These are phyloP conservation scores for Rambutsinella grinnellia DNA, from an alignment of 2,888 invertebrate species.

Conservation along the genomic window DNA sequence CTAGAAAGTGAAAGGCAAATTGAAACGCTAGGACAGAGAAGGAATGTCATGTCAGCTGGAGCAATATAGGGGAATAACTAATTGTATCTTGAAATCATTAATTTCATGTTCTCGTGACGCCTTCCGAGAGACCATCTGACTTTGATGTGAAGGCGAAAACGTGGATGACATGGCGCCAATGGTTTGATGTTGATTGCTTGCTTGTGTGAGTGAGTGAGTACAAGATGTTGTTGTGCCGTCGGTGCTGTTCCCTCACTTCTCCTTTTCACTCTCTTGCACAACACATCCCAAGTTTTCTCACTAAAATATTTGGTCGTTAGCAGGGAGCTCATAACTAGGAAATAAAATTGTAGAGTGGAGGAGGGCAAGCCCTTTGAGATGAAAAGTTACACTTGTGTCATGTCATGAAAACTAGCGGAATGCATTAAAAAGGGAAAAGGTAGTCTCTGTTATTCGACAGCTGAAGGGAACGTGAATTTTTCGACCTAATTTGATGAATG, in stretches of 20 bases:
- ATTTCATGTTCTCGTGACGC: conserved; percentile 32
- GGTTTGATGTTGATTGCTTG: conserved; percentile 33
- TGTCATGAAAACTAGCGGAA: no score
- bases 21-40: conserved; percentile 24
- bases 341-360: background rate
- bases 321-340: background rate
- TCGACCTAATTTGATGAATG: conserved; percentile 51
- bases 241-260: background rate
- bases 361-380: background rate
- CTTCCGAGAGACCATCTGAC: conserved; percentile 24
- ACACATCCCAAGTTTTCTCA: background rate
- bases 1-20: conserved; percentile 13
- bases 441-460: conserved; percentile 12
- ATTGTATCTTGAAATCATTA: conserved; percentile 44
- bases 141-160: conserved; percentile 22
- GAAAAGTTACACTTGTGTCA: background rate
- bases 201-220: background rate
- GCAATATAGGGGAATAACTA: conserved; percentile 24
- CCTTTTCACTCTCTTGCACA: background rate
- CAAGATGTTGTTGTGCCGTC: background rate
- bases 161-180: conserved; percentile 45
- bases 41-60: conserved; percentile 29
- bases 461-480: conserved; percentile 40
- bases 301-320: background rate
- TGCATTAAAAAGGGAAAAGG: background rate